phyloP scores from a whole-genome alignment of 2,888 invertebrate genomes.

The Tiliacea aurago region DNA sequence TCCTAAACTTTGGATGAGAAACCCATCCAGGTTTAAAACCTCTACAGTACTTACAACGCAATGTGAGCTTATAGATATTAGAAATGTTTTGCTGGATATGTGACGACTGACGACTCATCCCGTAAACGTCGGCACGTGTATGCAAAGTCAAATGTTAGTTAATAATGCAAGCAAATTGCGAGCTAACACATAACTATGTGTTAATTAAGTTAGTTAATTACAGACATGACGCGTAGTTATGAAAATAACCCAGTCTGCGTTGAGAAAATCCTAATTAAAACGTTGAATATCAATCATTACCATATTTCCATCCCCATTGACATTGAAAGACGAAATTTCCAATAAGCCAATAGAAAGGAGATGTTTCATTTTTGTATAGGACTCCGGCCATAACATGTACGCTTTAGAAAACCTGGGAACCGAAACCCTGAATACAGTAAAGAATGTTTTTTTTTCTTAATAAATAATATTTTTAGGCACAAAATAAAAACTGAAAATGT shows the following conservation, averaged over 20 bases:
- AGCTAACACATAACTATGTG: slow-evolving; percentile 8
- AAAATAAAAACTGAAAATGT: no score
- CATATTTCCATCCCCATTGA: neutral
- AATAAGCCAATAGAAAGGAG: neutral
- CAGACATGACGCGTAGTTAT: neutral
- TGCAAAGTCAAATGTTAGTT: slow-evolving; percentile 1
- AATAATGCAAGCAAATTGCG: slow-evolving; percentile 24
- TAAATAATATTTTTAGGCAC: no score
- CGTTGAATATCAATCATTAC: neutral
- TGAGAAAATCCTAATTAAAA: neutral
- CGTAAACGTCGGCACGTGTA: slow-evolving; percentile 23
- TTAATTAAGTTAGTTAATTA: slow-evolving; percentile 4
- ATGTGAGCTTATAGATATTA: no score
- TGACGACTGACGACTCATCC: slow-evolving; percentile 16
- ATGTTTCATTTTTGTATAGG: no score
- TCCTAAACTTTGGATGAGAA: no score
- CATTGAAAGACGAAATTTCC: neutral
- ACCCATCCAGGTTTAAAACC: no score
- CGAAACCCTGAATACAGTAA: no score
- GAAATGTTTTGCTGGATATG: no score
- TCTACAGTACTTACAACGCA: no score
- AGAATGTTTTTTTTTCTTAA: no score
- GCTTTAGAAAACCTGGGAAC: no score
- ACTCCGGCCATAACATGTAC: no score
- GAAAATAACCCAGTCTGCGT: neutral